Evolutionary conservation across 2,888 invertebrate species (phyloP).

Genomic region (Nineta flava): DNA sequence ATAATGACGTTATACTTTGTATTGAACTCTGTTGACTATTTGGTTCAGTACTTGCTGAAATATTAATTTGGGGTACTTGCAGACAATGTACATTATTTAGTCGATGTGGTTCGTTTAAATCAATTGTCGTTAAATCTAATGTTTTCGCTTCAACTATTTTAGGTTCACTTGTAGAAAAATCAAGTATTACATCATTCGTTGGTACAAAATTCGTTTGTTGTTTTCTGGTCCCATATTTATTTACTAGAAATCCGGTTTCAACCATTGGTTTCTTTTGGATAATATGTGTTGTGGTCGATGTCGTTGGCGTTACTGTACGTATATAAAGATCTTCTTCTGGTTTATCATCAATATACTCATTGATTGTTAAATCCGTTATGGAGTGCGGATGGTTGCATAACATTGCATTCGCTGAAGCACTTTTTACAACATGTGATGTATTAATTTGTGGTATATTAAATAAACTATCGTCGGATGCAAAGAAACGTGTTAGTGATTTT

Average conservation of each 20-base stretch:
- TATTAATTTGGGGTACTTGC: neutral
- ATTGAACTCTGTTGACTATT: constrained; percentile 4
- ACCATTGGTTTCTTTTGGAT: neutral
- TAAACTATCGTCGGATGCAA: constrained; percentile 26
- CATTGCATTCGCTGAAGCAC: neutral
- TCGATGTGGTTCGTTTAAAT: neutral
- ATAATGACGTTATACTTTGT: constrained; percentile 4
- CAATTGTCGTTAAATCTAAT: neutral
- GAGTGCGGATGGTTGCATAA: neutral
- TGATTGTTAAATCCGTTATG: constrained; percentile 4
- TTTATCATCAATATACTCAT: constrained; percentile 7
- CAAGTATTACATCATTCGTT: neutral
- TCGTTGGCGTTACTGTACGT: constrained; percentile 9
- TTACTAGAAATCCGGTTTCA: neutral
- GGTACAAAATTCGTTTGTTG: neutral
- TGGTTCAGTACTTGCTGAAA: neutral
- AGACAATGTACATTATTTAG: neutral
- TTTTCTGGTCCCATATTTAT: neutral
- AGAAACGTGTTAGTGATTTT: constrained; percentile 24
- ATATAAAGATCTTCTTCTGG: constrained; percentile 19
- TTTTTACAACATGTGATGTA: neutral
- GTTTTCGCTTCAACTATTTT: neutral
- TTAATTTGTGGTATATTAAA: constrained; percentile 16
- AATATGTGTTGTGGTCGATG: neutral
- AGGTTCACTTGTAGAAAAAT: constrained; percentile 1